phyloP scores from a whole-genome alignment of 2,888 invertebrate genomes.

The Parnassius apollo region DNA sequence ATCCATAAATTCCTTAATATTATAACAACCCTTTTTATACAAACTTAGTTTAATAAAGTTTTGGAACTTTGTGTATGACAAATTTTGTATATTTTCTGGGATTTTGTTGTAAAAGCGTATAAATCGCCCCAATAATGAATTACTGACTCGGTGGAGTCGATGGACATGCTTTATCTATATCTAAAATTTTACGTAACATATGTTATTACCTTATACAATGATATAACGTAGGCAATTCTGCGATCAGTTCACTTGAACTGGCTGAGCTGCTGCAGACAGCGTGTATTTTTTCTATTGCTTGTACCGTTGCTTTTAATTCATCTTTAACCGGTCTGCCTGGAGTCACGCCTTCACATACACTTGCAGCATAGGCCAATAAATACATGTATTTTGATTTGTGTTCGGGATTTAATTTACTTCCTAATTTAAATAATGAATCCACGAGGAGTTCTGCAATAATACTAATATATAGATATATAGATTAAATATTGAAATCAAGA shows the following conservation, averaged over 20 bases:
- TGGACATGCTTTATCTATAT: too few species aligned
- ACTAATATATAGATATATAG: neutral
- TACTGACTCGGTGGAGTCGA: too few species aligned
- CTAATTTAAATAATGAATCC: slow-evolving; percentile 95
- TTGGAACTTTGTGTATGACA: too few species aligned
- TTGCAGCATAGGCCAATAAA: slow-evolving; percentile 95
- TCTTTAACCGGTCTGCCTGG: slow-evolving; percentile 91
- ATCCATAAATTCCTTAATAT: too few species aligned
- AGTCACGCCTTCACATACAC: slow-evolving; percentile 89
- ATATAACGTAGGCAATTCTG: slow-evolving; percentile 94
- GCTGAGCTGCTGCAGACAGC: slow-evolving; percentile 94
- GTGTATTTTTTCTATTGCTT: slow-evolving; percentile 95
- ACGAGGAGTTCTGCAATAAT: slow-evolving; percentile 88
- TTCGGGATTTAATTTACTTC: slow-evolving; percentile 96
- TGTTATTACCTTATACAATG: slow-evolving; percentile 88
- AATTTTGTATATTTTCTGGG: too few species aligned
- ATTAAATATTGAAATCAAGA: too few species aligned
- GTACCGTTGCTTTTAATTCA: slow-evolving; percentile 93
- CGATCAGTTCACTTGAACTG: slow-evolving; percentile 95
- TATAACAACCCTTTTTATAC: too few species aligned
- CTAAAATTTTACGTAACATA: too few species aligned
- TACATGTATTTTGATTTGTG: slow-evolving; percentile 98
- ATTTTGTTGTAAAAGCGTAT: too few species aligned
- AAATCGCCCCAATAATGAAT: too few species aligned
- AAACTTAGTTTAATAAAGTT: too few species aligned